Evolutionary conservation across 2,888 invertebrate genomes (phyloP).

Genomic region (Oxytorus armatus): DNA sequence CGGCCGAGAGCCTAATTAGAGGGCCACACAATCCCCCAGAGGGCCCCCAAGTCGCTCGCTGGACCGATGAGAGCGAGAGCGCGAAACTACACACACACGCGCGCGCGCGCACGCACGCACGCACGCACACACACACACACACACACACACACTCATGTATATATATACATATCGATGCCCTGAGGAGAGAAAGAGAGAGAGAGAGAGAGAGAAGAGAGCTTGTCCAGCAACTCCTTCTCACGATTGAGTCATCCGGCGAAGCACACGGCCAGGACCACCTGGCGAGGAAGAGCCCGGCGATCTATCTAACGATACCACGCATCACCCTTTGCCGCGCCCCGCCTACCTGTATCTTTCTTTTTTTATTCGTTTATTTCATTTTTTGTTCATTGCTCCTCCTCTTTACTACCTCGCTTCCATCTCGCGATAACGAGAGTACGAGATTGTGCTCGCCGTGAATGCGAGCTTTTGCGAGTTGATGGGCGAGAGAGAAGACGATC

Average conservation of each 20-base stretch:
- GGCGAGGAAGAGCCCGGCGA: conserved; percentile 78
- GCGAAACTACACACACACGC: conserved; percentile 48
- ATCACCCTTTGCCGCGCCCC: conserved; percentile 69
- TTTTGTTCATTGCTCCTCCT: conserved; percentile 33
- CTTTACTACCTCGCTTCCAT: conserved; percentile 46
- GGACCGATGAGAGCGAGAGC: conserved; percentile 53
- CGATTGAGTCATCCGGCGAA: conserved; percentile 82
- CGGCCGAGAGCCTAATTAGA: conserved; percentile 79
- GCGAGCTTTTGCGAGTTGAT: conserved; percentile 36
- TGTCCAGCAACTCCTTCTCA: conserved; percentile 81
- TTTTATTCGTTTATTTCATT: conserved; percentile 39
- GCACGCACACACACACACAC: conserved; percentile 51
- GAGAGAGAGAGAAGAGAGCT: conserved; percentile 52
- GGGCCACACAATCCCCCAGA: conserved; percentile 73
- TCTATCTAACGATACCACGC: conserved; percentile 79
- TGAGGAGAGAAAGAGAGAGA: conserved; percentile 6
- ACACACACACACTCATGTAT: conserved; percentile 50
- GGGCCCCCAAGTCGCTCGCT: conserved; percentile 38
- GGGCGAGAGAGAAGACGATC: not conserved
- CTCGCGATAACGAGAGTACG: conserved; percentile 62
- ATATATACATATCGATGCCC: conserved; percentile 36
- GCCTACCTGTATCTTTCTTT: conserved; percentile 44
- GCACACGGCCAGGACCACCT: conserved; percentile 81
- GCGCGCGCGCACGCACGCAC: conserved; percentile 43
- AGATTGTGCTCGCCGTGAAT: conserved; percentile 48